Evolutionary conservation across 92 coral and sea anemone genomes (phyloP), one percentile per base, ranked within the genome.

Genomic region (Nematostella vectensis): DNA sequence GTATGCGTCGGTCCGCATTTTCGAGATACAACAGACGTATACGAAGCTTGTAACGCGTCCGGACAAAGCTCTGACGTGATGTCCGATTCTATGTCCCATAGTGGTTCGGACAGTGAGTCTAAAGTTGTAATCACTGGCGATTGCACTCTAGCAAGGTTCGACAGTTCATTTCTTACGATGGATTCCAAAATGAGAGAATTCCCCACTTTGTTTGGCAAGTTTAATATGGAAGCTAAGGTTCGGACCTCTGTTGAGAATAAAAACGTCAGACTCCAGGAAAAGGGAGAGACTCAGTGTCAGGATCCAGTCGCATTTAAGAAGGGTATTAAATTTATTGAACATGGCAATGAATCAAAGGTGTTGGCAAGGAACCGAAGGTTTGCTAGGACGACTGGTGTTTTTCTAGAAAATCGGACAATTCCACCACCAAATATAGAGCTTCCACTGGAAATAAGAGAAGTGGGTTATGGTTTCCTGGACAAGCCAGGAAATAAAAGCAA

Each of bases 391-490:
- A 36, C 42, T 36, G 42, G 15, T 8, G 42, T 36, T 8, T n/a
- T n/a, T 39, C 49, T 15, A 9, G 19, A 33, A 3, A 2, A 33
- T 22, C 2, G 36, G 3, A 31, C 45, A 0, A 25, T 58, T 11
- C 29, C 51, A 2, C 72, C 72, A 3, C 72, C 72, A 11, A 66
- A 66, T 11, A 47, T 54, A 15, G 72, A 66, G 36, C 47, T 66
- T 25, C 72, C 72, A 2, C 2, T 66, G 27, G 63, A 66, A 26
- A 66, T 66, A 28, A 43, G 56, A 22, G 44, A 45, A 20, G 47
- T 27, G 21, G 60, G 61, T 6, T 27, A 53, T 4, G 28, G 54
- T 1, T 45, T 45, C 18, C 12, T 45, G 21, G 23, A 45, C 51
- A 45, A 45, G 9, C 15, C 40, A 33, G 15, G 40, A n/a, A n/a